Evolutionary conservation across 1,140 invertebrate species (phyloP), one percentile per base, ranked within the genome.

Genomic region (Fragariocoptes setiger): DNA sequence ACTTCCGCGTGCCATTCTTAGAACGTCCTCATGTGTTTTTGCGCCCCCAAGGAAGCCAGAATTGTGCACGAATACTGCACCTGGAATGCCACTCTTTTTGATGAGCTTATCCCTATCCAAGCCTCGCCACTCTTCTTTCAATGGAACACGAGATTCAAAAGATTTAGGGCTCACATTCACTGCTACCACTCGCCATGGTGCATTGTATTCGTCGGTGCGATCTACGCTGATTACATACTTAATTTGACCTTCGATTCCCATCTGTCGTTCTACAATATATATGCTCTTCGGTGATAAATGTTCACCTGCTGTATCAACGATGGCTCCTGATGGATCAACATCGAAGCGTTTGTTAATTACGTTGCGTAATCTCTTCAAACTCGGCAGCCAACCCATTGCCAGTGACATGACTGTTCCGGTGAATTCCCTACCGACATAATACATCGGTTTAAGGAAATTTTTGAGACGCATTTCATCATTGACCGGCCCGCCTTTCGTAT

Each of bases 231-330:
- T 58, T 0, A 72, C 66, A 62, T 71, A 83, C 52, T 77, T 76
- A 3, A 86, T 67, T 14, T 47, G 44, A 15, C 50, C 46, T 18
- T 64, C 57, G 4, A 86, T 54, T 0, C 64, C 57, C 45, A 70
- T 51, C 52, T 77, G 70, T 46, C 70, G 62, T 63, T 94, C 86
- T 38, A 94, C 49, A 31, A 65, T 60, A 48, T 71, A 72, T n/a
- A n/a, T n/a, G 39, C 79, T 69, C 52, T 79, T 77, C 82, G 82
- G 94, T 0, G 82, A 80, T 21, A 90, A 61, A 60, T 90, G 83
- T 40, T 80, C 69, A 13, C 64, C 57, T 21, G 18, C 36, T 19
- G 37, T 17, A 41, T 70, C 57, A 1, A 90, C 58, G 42, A 92
- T 79, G 59, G 77, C 64, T 1, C 83, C 83, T 54, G 64, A 67